These are phyloP conservation scores for Hydriomena furcata DNA, from an alignment of 2,888 invertebrate genomes.

Conservation along the genomic window DNA sequence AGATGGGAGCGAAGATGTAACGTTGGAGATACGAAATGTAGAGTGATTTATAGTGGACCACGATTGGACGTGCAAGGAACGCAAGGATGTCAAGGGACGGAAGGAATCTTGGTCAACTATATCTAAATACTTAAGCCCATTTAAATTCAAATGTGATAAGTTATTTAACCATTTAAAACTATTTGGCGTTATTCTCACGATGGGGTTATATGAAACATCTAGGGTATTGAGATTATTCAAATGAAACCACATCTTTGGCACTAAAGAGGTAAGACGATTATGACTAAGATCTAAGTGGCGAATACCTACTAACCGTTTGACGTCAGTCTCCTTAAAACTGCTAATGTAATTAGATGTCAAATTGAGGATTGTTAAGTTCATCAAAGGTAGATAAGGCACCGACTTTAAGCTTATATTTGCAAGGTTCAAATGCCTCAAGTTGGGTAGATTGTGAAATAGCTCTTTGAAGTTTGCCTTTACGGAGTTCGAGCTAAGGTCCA, in stretches of 20 bases:
- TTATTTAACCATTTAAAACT: conserved; percentile 88
- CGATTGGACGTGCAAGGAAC: conserved; percentile 88
- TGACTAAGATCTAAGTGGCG: conserved; percentile 89
- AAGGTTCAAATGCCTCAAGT: conserved; percentile 90
- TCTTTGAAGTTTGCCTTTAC: conserved; percentile 94
- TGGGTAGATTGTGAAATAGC: conserved; percentile 93
- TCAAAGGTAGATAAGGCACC: conserved; percentile 90
- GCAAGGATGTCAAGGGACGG: conserved; percentile 87
- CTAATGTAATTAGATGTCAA: conserved; percentile 90
- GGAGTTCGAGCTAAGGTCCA: conserved; percentile 92
- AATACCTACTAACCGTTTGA: conserved; percentile 87
- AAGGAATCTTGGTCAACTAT: conserved; percentile 90
- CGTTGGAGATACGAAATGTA: conserved; percentile 85
- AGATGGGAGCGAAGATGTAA: conserved; percentile 88
- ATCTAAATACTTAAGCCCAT: conserved; percentile 88
- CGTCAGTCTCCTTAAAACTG: conserved; percentile 87
- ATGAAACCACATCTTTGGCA: conserved; percentile 89
- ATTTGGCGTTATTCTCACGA: conserved; percentile 88
- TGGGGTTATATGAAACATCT: conserved; percentile 92
- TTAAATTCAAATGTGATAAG: conserved; percentile 89
- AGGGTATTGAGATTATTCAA: conserved; percentile 88
- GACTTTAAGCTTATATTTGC: conserved; percentile 90
- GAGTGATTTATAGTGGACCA: conserved; percentile 90
- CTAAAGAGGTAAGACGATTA: conserved; percentile 90
- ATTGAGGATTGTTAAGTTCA: conserved; percentile 90